Percentiles rank a stretch among this genome's conserved stretches.
Conservation (phyloP, 2,113 vertebrate genomes). For the Progne subis region DNA sequence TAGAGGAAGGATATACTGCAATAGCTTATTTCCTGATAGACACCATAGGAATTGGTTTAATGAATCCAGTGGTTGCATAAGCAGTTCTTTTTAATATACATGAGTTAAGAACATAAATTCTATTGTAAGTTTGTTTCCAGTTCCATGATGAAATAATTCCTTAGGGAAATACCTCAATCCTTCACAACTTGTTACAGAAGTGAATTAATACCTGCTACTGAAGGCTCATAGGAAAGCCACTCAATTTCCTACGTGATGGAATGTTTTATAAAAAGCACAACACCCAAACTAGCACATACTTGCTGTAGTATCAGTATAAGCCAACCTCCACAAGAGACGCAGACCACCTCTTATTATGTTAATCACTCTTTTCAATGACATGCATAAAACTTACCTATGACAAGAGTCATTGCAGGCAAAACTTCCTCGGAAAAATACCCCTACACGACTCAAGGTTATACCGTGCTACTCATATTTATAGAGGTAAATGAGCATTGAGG, state of each 20-base stretch:
- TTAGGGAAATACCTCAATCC: background rate
- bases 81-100: background rate
- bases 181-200: background rate
- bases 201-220: background rate
- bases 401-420: fast-evolving
- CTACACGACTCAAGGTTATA: fast-evolving
- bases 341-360: background rate
- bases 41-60: background rate
- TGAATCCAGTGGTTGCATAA: background rate
- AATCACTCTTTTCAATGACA: background rate
- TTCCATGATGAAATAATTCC: background rate
- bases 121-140: background rate
- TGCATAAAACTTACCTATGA: background rate
- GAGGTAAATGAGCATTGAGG: background rate
- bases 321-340: background rate
- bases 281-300: background rate
- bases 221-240: background rate
- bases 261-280: background rate
- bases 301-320: background rate
- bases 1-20: background rate
- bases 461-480: background rate
- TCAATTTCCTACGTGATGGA: background rate
- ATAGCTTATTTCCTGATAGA: background rate
- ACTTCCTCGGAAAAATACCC: fast-evolving
- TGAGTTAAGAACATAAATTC: background rate